These are phyloP conservation scores for Meteorus sp. DNA, from an alignment of 1,140 invertebrate species.

Conservation along the genomic window DNA sequence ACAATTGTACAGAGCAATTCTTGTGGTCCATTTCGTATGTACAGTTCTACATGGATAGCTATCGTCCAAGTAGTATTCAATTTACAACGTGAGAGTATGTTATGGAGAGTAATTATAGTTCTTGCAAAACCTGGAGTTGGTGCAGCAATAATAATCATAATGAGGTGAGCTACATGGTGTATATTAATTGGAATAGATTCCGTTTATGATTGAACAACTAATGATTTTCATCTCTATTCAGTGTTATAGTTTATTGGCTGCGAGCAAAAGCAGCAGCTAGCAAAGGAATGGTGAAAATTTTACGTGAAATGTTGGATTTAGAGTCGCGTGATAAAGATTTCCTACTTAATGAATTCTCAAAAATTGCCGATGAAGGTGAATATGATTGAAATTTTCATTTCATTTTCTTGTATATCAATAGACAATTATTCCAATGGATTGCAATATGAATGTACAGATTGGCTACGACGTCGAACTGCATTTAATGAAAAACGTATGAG, in stretches of 20 bases:
- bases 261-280: conserved; percentile 67
- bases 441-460: conserved; percentile 22
- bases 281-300: conserved; percentile 65
- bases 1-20: conserved; percentile 56
- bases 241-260: conserved; percentile 70
- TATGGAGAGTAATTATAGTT: conserved; percentile 53
- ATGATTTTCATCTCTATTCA: conserved; percentile 40
- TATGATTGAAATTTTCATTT: too few relatives aligned
- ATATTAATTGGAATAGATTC: conserved; percentile 3
- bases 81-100: conserved; percentile 45
- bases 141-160: conserved; percentile 58
- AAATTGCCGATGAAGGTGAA: conserved; percentile 49
- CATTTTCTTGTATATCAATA: too few relatives aligned
- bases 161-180: conserved; percentile 59
- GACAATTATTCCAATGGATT: too few relatives aligned
- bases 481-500: conserved; percentile 21
- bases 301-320: conserved; percentile 70
- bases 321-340: conserved; percentile 78
- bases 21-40: conserved; percentile 64
- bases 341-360: conserved; percentile 63
- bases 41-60: conserved; percentile 57
- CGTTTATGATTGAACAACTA: conserved; percentile 9
- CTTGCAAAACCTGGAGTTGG: conserved; percentile 61
- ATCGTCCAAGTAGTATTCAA: conserved; percentile 56
- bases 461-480: conserved; percentile 22